Base-by-base conservation (phyloP, 1,140 invertebrate species). In the Drosophila kikkawai region DNA sequence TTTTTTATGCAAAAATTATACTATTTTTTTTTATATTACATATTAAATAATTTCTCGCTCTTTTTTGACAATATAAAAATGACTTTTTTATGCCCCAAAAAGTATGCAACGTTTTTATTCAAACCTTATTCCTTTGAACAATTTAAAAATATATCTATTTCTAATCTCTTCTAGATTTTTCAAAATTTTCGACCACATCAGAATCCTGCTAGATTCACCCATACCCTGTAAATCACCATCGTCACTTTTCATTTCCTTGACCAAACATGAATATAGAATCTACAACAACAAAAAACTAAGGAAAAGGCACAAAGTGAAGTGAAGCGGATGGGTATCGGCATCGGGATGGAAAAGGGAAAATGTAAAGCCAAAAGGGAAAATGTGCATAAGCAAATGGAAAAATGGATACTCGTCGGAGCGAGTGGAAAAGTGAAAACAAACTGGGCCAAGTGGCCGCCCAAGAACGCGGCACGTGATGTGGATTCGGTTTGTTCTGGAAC, bases 391-490 rank as follows among this genome's bases (percentile, higher is more conserved):
- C 15, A 6, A 50, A 39, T 56, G 36, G 11, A 6, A 55, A 55
- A 55, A 19, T 37, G 17, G 32, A 7, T 36, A 19, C 51, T 36
- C 32, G 15, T 12, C n/a, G 32, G 34, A 19, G 17, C 1, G 9
- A 50, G 26, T 13, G 50, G 50, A 4, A 5, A 56, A 56, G 75
- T 61, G 45, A 84, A 85, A 79, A 74, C 78, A 80, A 88, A 87
- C 73, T 85, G 82, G 83, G 83, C 77, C 84, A 84, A 87, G 84
- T 87, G 73, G 84, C 66, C 42, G 45, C 55, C 70, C 34, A 68
- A 78, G 42, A 61, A 59, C 19, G 34, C 37, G 36, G 69, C 83
- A 86, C 84, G 80, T 86, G 80, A 87, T 80, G 84, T 32, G 51
- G 34, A 22, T 17, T 41, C 53, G 29, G 34, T 12, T 15, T 8